Evolutionary conservation across 2,888 invertebrate species (phyloP), one percentile per base, ranked within the genome.

Genomic region (Branchinecta sandiegonensis): DNA sequence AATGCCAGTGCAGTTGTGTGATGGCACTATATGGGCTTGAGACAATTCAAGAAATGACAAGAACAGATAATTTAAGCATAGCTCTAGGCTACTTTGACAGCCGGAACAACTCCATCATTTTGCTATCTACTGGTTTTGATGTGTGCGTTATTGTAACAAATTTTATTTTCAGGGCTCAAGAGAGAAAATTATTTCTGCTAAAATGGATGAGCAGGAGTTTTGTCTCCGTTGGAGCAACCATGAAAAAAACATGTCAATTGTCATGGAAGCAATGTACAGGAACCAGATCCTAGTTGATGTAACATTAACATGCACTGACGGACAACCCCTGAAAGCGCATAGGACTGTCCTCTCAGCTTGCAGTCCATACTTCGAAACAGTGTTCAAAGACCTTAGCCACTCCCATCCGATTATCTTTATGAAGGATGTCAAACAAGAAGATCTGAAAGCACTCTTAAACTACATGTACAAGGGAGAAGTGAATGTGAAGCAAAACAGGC

Each of bases 381-480:
- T 56, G n/a, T 56, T 56, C 63, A 56, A 56, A 17, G 63, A 56
- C 63, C 23, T 56, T 10, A 17, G 14, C 23, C 63, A 56, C 23
- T 23, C 63, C 2, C 63, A 56, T 56, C 63, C 63, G 10, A 23
- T 56, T 56, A 23, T 56, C 63, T 56, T 56, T 56, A 56, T 56
- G 63, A 56, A 56, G 23, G 63, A 56, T 56, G 63, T 56, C n/a
- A 56, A 56, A 56, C n/a, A 56, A 17, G 63, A 56, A 56, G 63
- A 56, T 56, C 63, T 56, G 11, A n/a, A 56, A 56, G 63, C 63
- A 11, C 9, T 56, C 8, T 23, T 56, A 23, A 56, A 23, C 23
- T 56, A 10, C 23, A 56, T 56, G 63, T 56, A 56, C 9, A 56
- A 56, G 23, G 63, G 63, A 17, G 63, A 56, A 56, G 63, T 23